Conservation (phyloP, 2,797 vertebrate genomes). For the Salmo trutta region DNA sequence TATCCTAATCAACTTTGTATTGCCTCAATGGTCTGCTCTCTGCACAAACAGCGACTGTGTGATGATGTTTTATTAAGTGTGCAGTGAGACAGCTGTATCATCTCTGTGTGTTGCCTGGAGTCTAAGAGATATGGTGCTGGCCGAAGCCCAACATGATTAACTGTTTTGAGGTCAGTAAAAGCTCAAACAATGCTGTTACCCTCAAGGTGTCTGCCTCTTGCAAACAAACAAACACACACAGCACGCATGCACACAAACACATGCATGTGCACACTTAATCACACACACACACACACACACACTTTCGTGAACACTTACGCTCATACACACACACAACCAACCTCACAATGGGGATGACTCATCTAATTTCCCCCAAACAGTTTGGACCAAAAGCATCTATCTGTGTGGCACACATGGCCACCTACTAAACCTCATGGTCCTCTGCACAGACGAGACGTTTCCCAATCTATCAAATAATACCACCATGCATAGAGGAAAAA, state of each 20-base stretch:
- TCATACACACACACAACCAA: not conserved
- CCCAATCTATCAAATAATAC: not conserved
- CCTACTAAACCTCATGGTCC: not conserved
- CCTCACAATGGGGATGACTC: constrained; percentile 3
- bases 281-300: no score
- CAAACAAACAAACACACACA: not conserved
- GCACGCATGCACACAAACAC: not conserved
- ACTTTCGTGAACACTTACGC: no score
- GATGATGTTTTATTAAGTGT: not conserved
- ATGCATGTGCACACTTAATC: not conserved
- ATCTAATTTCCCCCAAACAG: not conserved
- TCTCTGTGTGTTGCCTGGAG: not conserved
- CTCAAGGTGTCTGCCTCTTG: not conserved
- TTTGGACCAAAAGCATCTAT: not conserved
- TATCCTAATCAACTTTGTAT: no score
- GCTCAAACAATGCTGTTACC: constrained; percentile 1
- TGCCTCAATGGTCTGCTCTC: no score
- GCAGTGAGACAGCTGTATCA: not conserved
- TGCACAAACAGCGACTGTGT: not conserved
- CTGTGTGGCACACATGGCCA: not conserved
- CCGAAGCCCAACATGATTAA: not conserved
- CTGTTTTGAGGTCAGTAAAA: not conserved
- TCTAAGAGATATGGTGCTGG: not conserved
- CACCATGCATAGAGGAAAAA: not conserved
- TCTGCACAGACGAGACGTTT: not conserved